Percentiles rank a stretch among this genome's conserved stretches.
Evolutionary conservation across 2,797 vertebrate species (phyloP).

Genomic region (Cetoscarus ocellatus): DNA sequence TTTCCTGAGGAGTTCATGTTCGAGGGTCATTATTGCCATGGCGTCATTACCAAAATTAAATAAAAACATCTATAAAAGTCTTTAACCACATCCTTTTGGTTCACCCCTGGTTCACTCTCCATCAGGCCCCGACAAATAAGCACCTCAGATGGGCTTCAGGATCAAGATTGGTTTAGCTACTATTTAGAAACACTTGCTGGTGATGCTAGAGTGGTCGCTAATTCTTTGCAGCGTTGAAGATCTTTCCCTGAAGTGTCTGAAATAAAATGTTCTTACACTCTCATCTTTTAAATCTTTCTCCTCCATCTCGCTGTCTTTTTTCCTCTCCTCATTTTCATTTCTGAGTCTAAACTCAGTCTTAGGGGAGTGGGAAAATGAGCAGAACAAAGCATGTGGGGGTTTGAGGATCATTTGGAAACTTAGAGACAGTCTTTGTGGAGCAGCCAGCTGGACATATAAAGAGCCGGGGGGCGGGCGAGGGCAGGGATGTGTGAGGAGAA

Average conservation of each 20-base stretch:
- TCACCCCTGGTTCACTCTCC: no score
- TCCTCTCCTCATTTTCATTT: constrained; percentile 74
- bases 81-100: no score
- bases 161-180: no score
- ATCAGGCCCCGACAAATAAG: no score
- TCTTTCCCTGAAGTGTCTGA: constrained; percentile 32
- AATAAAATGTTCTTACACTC: constrained; percentile 51
- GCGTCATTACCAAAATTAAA: no score
- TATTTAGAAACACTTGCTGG: no score
- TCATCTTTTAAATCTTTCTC: constrained; percentile 38
- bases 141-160: no score
- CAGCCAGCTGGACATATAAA: constrained; percentile 91
- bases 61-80: no score
- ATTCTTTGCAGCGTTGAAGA: constrained; percentile 3
- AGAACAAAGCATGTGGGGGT: constrained; percentile 88
- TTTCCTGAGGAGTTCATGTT: no score
- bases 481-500: constrained; percentile 75
- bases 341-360: constrained; percentile 75
- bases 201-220: not conserved
- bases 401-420: constrained; percentile 82
- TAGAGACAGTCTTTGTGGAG: constrained; percentile 84
- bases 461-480: constrained; percentile 77
- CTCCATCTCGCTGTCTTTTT: constrained; percentile 31
- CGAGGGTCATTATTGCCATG: no score
- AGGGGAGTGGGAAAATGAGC: constrained; percentile 90